These are phyloP conservation scores for Myrmophylax atrothorax DNA, from an alignment of 2,113 vertebrate species.

Conservation along the genomic window DNA sequence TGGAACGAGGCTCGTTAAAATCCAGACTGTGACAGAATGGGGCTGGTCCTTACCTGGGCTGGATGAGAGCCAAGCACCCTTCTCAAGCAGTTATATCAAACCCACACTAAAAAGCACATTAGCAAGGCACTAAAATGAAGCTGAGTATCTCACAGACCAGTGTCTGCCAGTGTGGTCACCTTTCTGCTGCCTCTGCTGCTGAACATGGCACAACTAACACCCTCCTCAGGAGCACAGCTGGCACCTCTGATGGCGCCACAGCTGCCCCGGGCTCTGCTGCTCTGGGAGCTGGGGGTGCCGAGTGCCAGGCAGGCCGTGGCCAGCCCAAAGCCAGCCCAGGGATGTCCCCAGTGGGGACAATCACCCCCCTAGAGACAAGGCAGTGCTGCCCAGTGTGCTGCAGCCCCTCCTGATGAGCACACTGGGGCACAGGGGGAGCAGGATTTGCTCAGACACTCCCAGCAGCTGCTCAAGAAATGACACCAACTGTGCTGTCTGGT, in stretches of 20 bases:
- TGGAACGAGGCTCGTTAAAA: constrained; percentile 41
- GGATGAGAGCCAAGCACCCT: background rate
- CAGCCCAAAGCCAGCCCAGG: background rate
- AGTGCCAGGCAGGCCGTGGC: background rate
- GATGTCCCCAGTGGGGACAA: rapidly evolving
- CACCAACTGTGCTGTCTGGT: rapidly evolving
- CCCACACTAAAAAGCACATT: background rate
- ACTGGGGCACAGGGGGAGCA: rapidly evolving
- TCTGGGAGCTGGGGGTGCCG: background rate
- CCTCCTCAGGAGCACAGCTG: rapidly evolving
- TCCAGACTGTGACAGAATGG: constrained; percentile 42
- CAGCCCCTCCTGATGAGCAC: background rate
- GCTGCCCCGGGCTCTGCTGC: background rate
- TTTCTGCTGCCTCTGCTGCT: background rate
- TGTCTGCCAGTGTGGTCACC: background rate
- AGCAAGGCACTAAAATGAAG: background rate
- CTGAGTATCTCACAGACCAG: background rate
- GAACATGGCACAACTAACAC: rapidly evolving
- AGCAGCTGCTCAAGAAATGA: background rate
- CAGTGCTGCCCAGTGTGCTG: rapidly evolving
- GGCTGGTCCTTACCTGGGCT: constrained; percentile 2
- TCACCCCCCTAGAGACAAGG: too few species aligned
- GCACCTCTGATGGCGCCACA: background rate
- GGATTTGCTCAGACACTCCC: background rate
- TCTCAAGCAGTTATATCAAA: background rate